Conservation (phyloP, 2,113 vertebrate species). For the Scomber scombrus region DNA sequence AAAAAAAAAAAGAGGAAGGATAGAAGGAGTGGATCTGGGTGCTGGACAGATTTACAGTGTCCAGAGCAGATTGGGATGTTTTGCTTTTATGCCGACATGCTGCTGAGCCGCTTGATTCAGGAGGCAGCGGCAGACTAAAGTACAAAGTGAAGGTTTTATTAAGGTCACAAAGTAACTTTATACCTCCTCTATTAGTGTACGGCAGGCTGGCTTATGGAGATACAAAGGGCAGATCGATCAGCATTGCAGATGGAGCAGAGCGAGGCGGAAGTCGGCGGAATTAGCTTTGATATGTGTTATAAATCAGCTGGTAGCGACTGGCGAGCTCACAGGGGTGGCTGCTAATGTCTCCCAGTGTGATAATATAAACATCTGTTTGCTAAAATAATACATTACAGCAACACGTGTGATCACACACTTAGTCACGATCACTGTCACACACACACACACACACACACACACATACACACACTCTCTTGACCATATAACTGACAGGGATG, state of each 20-base stretch:
- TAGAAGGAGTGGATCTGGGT: background rate
- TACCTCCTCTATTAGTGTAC: slow-evolving; percentile 73
- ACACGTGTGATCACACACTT: slow-evolving; percentile 6
- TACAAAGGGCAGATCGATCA: slow-evolving; percentile 78
- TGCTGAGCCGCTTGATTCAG: slow-evolving; percentile 59
- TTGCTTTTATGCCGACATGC: slow-evolving; percentile 41
- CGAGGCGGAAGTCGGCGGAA: slow-evolving; percentile 64
- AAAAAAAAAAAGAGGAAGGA: background rate
- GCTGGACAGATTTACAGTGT: slow-evolving; percentile 48
- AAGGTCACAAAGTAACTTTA: slow-evolving; percentile 83
- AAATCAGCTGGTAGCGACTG: slow-evolving; percentile 68
- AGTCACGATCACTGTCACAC: background rate
- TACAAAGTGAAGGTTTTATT: slow-evolving; percentile 77
- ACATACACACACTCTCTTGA: background rate
- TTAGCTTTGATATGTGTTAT: slow-evolving; percentile 71
- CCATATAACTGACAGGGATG: background rate
- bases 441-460: background rate
- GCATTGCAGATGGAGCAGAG: slow-evolving; percentile 44
- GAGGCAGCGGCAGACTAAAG: slow-evolving; percentile 45
- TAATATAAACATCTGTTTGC: slow-evolving; percentile 51
- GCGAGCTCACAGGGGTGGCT: slow-evolving; percentile 29
- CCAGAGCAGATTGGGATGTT: slow-evolving; percentile 19
- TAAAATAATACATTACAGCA: slow-evolving; percentile 1
- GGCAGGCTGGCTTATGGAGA: slow-evolving; percentile 75
- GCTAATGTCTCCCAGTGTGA: slow-evolving; percentile 57